Conservation (phyloP, 2,888 invertebrate genomes). For the Pachliopta kotzebuea region DNA sequence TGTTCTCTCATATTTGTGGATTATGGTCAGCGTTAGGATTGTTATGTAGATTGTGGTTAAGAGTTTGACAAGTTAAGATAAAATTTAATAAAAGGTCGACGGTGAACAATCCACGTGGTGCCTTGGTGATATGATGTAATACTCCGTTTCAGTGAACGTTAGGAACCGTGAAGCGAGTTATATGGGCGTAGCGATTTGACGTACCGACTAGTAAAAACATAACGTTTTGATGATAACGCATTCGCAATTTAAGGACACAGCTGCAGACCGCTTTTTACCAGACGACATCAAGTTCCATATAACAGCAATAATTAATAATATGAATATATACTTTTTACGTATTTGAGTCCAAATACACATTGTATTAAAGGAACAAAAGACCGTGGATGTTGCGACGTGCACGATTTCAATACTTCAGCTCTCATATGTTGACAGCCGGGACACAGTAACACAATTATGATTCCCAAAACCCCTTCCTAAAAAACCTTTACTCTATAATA, state of each 20-base stretch:
- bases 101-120: conserved; percentile 24
- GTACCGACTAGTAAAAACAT: conserved; percentile 23
- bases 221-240: conserved; percentile 20
- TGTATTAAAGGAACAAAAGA: background rate
- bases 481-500: background rate
- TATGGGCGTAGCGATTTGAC: conserved; percentile 27
- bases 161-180: conserved; percentile 26
- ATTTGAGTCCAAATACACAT: background rate
- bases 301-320: background rate
- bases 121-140: conserved; percentile 15
- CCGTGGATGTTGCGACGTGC: background rate
- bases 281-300: background rate
- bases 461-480: too few species aligned
- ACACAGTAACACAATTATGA: background rate
- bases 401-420: background rate
- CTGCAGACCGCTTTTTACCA: conserved; percentile 1
- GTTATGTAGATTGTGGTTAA: too few species aligned
- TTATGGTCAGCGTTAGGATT: too few species aligned
- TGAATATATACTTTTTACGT: background rate
- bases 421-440: background rate
- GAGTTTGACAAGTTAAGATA: conserved; percentile 8
- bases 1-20: too few species aligned
- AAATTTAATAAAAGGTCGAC: conserved; percentile 8
- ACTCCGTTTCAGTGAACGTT: conserved; percentile 20
- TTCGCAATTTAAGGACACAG: conserved; percentile 16